Conservation (phyloP, 2,888 invertebrate genomes). For the Aelia acuminata region DNA sequence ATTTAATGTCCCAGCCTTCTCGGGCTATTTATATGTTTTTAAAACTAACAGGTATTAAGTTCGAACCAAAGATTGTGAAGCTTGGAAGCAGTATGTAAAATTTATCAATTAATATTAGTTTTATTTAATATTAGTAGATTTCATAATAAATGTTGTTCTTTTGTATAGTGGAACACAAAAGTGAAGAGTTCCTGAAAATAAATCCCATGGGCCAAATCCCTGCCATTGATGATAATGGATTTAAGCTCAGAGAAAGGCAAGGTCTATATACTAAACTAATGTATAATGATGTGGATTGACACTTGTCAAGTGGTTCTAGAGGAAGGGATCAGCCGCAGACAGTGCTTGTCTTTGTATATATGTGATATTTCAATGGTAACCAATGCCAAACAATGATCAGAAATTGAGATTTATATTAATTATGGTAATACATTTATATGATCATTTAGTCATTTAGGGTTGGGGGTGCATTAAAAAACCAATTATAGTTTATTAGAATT, state of each 20-base stretch:
- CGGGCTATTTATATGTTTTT: slow-evolving; percentile 55
- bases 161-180: slow-evolving; percentile 74
- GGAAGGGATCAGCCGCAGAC: too few relatives aligned
- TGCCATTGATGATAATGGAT: slow-evolving; percentile 78
- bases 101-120: neutral
- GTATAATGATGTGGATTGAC: too few relatives aligned
- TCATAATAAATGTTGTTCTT: neutral
- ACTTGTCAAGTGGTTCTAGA: too few relatives aligned
- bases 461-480: too few relatives aligned
- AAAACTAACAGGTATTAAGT: slow-evolving; percentile 27
- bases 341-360: too few relatives aligned
- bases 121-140: neutral
- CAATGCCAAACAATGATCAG: too few relatives aligned
- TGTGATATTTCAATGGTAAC: too few relatives aligned
- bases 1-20: slow-evolving; percentile 58
- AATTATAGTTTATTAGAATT: too few relatives aligned
- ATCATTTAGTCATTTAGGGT: too few relatives aligned
- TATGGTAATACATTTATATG: too few relatives aligned
- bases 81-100: neutral
- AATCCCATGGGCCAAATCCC: slow-evolving; percentile 78
- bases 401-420: too few relatives aligned
- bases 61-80: neutral
- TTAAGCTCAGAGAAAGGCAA: slow-evolving; percentile 75
- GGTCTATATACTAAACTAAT: too few relatives aligned
- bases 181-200: slow-evolving; percentile 75